Percentiles rank a stretch among this genome's conserved stretches.
These are phyloP conservation scores for Stenchaetothrips biformis DNA, from an alignment of 2,888 invertebrate species.

Conservation along the genomic window DNA sequence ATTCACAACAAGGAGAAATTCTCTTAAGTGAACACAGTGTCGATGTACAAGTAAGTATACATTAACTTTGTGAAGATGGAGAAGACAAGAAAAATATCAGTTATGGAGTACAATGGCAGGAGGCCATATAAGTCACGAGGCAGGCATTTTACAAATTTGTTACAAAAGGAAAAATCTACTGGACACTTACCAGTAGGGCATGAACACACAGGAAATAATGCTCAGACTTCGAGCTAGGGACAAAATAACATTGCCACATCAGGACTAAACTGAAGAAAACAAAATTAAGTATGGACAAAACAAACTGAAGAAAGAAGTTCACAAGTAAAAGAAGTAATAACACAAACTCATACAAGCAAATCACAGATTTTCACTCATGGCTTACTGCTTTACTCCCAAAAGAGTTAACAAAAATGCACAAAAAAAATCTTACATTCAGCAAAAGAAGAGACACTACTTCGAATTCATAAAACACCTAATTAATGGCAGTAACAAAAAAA, in stretches of 20 bases:
- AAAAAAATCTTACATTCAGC: conserved; percentile 1
- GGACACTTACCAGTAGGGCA: neutral
- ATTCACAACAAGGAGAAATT: neutral
- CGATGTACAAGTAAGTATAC: neutral
- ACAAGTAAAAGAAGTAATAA: neutral
- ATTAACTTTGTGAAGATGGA: neutral
- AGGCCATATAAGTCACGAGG: conserved; percentile 4
- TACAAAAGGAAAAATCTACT: neutral
- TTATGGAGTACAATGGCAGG: neutral
- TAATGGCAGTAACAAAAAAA: neutral
- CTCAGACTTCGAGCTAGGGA: neutral
- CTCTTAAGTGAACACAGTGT: neutral
- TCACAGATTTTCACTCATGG: conserved; percentile 18
- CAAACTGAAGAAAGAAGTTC: neutral
- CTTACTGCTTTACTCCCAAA: neutral
- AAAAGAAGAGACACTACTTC: neutral
- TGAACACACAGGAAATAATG: neutral
- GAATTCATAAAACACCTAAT: neutral
- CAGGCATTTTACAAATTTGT: neutral
- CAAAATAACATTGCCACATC: neutral
- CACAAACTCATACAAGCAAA: conserved; percentile 5
- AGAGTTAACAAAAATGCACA: neutral
- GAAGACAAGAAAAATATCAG: neutral
- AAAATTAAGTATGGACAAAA: conserved; percentile 16
- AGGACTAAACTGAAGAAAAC: neutral